Percentiles rank a stretch among this genome's conserved stretches.
phyloP scores from a whole-genome alignment of 1,140 invertebrate genomes.

The Achatina immaculata region DNA sequence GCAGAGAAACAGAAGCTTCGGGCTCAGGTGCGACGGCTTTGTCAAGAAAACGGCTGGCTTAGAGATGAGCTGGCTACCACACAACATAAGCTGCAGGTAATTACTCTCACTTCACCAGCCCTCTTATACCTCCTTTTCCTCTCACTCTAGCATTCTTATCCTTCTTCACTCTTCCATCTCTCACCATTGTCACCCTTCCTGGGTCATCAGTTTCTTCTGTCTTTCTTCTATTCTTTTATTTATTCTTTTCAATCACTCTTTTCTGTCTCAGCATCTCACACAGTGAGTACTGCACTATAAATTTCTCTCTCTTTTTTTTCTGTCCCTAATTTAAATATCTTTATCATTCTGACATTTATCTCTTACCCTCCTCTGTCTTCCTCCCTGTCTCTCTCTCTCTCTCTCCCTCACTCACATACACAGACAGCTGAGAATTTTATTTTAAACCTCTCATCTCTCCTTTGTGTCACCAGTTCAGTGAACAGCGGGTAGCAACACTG shows the following conservation, averaged over 20 bases:
- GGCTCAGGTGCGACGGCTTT: conserved; percentile 90
- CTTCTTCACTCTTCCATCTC: neutral
- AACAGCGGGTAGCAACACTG: conserved; percentile 87
- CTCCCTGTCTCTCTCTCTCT: neutral
- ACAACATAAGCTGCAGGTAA: conserved; percentile 90
- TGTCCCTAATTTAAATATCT: neutral
- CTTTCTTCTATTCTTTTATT: neutral
- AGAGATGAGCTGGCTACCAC: conserved; percentile 97
- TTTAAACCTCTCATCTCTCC: neutral
- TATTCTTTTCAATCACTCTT: neutral
- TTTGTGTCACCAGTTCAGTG: conserved; percentile 69
- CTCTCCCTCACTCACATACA: neutral
- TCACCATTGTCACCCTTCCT: neutral
- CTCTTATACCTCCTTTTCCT: neutral
- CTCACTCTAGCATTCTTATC: neutral
- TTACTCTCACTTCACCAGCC: neutral
- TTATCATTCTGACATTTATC: neutral
- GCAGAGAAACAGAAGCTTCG: conserved; percentile 99
- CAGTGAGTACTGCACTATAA: neutral
- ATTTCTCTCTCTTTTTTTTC: neutral
- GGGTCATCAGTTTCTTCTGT: neutral
- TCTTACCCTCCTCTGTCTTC: conserved; percentile 20
- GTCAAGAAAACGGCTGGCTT: conserved; percentile 97
- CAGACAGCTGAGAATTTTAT: neutral
- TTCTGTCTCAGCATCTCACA: neutral